Base-by-base conservation (phyloP, 2,113 vertebrate species). In the Cyprinus carpio region DNA sequence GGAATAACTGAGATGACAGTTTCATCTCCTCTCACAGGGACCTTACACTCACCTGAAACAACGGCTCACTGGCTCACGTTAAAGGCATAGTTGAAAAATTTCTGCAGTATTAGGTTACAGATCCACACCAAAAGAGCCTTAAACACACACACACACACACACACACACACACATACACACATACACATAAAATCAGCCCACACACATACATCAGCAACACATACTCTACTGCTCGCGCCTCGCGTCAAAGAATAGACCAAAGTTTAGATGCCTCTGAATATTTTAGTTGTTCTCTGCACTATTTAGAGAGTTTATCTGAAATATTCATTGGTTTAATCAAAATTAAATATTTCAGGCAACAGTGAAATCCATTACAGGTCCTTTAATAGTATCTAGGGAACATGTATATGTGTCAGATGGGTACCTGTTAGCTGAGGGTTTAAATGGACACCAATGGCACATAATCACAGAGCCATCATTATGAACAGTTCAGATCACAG, bases 251-350 rank as follows among this genome's bases (percentile, higher is more conserved):
- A 77, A 88, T n/a, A 81, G 82, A 82, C 84, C 86, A n/a, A 89
- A 71, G 81, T 88, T 91, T 84, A 89, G 81, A 89, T 67, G 86
- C 51, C 81, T 74, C 76, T 87, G 65, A 89, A 89, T 90, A 86
- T 89, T 88, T 90, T 51, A 91, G 76, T 89, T 87, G 65, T 86
- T 90, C 84, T 83, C 82, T 88, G 82, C 87, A 89, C 87, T 91
- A 89, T 90, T 91, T 88, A 87, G 90, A 87, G 87, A 75, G 25
- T 78, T 75, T 81, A 58, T 88, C 87, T 92, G 84, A 91, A 92
- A 91, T 87, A 90, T 91, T 91, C 82, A 93, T 87, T 29, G 13
- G 82, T 84, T 87, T 88, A 89, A 92, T 92, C 87, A 92, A 91
- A 93, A 87, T 4, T 91, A 84, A 93, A 92, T 92, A 91, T 92